Conservation (phyloP, 2,113 vertebrate genomes). For the Colaptes auratus region DNA sequence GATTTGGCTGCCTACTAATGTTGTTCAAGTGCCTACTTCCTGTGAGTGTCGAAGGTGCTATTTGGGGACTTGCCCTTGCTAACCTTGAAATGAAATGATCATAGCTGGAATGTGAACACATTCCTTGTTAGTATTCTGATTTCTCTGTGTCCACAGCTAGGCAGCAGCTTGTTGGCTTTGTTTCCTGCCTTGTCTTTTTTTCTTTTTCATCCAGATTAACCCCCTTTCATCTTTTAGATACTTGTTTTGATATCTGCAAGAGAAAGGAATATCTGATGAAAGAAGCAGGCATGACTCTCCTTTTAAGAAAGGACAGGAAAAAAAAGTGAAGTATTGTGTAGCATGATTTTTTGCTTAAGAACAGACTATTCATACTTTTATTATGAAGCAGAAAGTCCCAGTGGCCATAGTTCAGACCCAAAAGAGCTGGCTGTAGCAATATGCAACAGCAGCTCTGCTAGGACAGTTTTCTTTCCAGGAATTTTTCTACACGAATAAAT, state of each 20-base stretch:
- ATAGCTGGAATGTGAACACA: neutral
- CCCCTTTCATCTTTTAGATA: neutral
- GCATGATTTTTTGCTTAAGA: neutral
- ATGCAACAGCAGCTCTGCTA: neutral
- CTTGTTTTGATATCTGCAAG: neutral
- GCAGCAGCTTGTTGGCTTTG: neutral
- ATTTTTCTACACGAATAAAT: conserved; percentile 42
- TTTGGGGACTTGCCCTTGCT: neutral
- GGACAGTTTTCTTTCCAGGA: neutral
- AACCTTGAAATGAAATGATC: neutral
- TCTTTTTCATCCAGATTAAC: neutral
- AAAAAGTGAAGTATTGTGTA: neutral
- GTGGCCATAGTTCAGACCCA: neutral
- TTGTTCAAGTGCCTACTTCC: conserved; percentile 18
- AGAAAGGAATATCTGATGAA: neutral
- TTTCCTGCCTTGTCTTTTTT: neutral
- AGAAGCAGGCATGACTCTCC: neutral
- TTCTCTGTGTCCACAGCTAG: neutral
- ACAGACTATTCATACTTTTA: neutral
- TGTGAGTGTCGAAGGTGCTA: neutral
- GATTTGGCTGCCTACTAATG: neutral
- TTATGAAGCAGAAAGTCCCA: neutral
- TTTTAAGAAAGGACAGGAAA: neutral
- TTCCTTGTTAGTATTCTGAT: neutral
- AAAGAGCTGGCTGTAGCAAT: neutral